Percentiles rank a stretch among this genome's conserved stretches.
phyloP scores from a whole-genome alignment of 1,140 invertebrate species.

The Cryptotermes secundus region DNA sequence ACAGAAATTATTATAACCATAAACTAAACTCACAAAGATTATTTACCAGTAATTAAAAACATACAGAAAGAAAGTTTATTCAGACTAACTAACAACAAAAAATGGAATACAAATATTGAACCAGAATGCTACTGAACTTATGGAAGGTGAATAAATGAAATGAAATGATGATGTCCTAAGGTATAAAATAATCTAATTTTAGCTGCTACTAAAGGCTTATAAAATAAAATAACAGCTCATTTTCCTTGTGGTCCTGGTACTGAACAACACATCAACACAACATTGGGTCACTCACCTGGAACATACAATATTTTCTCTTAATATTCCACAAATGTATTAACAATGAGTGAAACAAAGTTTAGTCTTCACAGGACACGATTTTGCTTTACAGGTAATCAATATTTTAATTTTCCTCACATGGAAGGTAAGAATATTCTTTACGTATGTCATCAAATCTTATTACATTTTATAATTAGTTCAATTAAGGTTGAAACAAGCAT shows the following conservation, averaged over 20 bases:
- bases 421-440: background rate
- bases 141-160: no score
- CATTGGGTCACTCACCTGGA: background rate
- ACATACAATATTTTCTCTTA: background rate
- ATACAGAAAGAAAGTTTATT: background rate
- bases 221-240: background rate
- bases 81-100: background rate
- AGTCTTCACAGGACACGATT: background rate
- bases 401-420: no score
- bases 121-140: background rate
- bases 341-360: background rate
- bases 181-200: background rate
- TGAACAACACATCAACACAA: background rate
- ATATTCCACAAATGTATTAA: background rate
- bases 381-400: background rate
- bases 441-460: background rate
- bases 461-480: background rate
- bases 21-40: no score
- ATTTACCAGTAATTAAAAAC: background rate
- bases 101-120: background rate
- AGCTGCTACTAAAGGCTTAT: background rate
- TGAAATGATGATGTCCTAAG: background rate
- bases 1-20: no score
- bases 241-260: background rate
- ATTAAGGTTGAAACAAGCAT: background rate